A percentile compares a stretch with the other conserved stretches of the same genome.
Conservation (phyloP, 2,797 vertebrate genomes). For the Emydoidea blandingii region DNA sequence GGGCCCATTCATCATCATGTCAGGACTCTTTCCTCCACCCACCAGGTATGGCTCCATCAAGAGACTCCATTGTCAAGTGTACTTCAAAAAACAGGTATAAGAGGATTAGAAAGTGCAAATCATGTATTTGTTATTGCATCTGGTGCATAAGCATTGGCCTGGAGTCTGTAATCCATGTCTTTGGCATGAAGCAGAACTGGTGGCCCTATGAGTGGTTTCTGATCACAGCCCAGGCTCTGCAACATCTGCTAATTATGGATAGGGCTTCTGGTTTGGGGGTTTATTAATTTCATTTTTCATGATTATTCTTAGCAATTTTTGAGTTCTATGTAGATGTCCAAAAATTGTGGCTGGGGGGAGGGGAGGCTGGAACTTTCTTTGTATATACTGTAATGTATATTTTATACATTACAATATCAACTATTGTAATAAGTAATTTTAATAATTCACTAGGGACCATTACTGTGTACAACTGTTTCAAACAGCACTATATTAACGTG, state of each 20-base stretch:
- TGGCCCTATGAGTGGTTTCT: neutral
- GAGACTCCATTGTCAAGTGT: neutral
- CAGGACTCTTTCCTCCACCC: neutral
- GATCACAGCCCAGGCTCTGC: neutral
- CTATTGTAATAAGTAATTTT: neutral
- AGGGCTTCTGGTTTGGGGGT: neutral
- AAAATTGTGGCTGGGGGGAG: neutral
- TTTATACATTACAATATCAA: neutral
- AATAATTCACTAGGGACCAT: too few species aligned
- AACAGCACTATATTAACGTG: neutral
- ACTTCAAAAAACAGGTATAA: neutral
- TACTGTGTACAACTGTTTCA: neutral
- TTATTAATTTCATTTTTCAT: neutral
- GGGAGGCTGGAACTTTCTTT: neutral
- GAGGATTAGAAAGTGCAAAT: neutral
- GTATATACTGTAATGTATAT: neutral
- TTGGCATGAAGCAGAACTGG: neutral
- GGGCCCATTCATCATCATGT: neutral
- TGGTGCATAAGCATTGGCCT: neutral
- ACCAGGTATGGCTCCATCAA: neutral
- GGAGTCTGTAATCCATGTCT: neutral
- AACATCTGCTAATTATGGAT: neutral
- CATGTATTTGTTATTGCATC: neutral
- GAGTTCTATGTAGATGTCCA: neutral
- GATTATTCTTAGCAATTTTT: neutral